These are phyloP conservation scores for Eupithecia subumbrata DNA, from an alignment of 2,888 invertebrate species.

Conservation along the genomic window DNA sequence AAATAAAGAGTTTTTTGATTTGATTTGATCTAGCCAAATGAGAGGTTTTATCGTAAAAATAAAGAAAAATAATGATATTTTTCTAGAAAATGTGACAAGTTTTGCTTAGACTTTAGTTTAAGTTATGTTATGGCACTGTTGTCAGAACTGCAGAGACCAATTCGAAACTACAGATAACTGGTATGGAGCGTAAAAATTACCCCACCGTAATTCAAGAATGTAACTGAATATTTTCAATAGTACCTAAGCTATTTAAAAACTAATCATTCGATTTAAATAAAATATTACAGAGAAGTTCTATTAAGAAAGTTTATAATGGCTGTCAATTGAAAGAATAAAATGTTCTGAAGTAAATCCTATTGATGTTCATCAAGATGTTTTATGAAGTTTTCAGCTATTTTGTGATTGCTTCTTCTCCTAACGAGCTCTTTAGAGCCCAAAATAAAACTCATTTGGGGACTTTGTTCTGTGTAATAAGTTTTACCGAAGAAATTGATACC, in stretches of 20 bases:
- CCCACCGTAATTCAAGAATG: neutral
- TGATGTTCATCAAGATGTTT: constrained; percentile 28
- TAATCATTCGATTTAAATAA: neutral
- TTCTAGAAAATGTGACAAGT: neutral
- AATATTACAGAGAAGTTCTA: neutral
- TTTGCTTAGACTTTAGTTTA: neutral
- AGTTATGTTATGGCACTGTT: neutral
- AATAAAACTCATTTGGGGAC: constrained; percentile 39
- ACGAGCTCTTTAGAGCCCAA: constrained; percentile 29
- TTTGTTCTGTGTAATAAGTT: constrained; percentile 29
- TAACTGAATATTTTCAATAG: neutral
- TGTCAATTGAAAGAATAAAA: constrained; percentile 32
- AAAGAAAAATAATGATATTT: neutral
- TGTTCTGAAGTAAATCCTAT: constrained; percentile 28
- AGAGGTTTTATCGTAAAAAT: neutral
- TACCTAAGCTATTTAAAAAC: neutral
- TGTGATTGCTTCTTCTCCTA: constrained; percentile 34
- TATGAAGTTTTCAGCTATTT: constrained; percentile 36
- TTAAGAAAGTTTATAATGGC: constrained; percentile 20
- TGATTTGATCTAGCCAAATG: too few relatives aligned
- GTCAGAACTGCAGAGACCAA: neutral
- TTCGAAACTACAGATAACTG: neutral
- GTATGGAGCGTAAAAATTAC: neutral
- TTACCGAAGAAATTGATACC: constrained; percentile 10
- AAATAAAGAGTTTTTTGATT: too few relatives aligned